Conservation (phyloP, 1,140 invertebrate genomes). For the Drosophila repletoides region DNA sequence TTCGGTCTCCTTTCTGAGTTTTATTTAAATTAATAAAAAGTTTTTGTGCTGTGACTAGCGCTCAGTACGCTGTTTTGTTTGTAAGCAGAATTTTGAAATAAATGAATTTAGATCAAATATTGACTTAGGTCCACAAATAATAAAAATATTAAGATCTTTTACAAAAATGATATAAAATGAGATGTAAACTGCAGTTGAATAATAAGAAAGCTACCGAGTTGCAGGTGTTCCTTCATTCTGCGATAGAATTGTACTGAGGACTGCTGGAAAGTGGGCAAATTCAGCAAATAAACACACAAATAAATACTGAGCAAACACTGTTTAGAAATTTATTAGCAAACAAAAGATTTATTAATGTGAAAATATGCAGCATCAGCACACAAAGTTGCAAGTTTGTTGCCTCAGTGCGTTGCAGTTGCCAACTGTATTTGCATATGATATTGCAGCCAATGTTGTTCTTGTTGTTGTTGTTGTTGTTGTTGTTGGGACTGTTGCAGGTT, state of each 20-base stretch:
- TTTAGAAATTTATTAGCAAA: conserved; percentile 71
- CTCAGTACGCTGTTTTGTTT: too few relatives aligned
- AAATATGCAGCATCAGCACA: conserved; percentile 70
- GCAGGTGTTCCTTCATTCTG: background rate
- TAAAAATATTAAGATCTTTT: too few relatives aligned
- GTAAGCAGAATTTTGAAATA: too few relatives aligned
- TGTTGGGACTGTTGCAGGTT: conserved; percentile 10
- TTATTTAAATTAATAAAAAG: too few relatives aligned
- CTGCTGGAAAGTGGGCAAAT: background rate
- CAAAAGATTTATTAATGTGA: conserved; percentile 76
- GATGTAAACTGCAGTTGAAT: too few relatives aligned
- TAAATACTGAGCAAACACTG: conserved; percentile 38
- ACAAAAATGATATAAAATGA: too few relatives aligned
- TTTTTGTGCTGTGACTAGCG: too few relatives aligned
- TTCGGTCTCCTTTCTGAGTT: too few relatives aligned
- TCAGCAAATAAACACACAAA: conserved; percentile 32
- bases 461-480: conserved; percentile 23
- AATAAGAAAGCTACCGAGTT: too few relatives aligned
- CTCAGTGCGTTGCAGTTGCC: conserved; percentile 11
- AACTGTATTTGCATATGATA: conserved; percentile 12
- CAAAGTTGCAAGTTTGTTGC: conserved; percentile 11
- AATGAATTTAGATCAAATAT: too few relatives aligned
- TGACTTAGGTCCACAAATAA: too few relatives aligned
- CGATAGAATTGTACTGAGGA: background rate
- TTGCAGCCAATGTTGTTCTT: conserved; percentile 27